Conservation (phyloP, 92 coral and sea anemone species). For the Heliopora coerulea region DNA sequence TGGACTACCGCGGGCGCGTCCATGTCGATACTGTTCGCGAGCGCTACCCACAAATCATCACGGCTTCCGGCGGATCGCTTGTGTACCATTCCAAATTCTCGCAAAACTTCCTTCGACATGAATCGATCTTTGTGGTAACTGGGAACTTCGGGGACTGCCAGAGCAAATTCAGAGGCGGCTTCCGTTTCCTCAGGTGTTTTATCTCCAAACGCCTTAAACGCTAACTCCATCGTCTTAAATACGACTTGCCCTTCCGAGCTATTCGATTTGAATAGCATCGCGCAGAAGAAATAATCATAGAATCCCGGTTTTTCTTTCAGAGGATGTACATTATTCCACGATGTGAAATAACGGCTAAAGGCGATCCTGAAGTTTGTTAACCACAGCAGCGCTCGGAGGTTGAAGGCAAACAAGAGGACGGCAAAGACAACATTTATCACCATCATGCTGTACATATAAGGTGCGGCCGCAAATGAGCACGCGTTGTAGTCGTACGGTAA, state of each 20-base stretch:
- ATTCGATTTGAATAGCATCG: constrained; percentile 6
- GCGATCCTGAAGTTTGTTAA: constrained; percentile 8
- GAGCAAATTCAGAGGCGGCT: neutral
- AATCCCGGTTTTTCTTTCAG: constrained; percentile 34
- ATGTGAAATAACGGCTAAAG: neutral
- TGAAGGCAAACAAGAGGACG: constrained; percentile 4
- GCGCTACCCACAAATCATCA: constrained; percentile 28
- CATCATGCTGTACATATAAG: constrained; percentile 41
- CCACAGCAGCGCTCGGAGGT: constrained; percentile 26
- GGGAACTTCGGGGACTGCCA: constrained; percentile 16
- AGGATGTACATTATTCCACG: neutral
- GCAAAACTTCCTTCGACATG: constrained; percentile 13
- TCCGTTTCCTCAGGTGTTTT: constrained; percentile 2
- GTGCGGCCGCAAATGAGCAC: constrained; percentile 37
- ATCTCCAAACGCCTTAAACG: constrained; percentile 16
- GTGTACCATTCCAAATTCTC: constrained; percentile 14
- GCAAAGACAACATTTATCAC: constrained; percentile 22
- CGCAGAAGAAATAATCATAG: constrained; percentile 30
- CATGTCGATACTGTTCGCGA: constrained; percentile 15
- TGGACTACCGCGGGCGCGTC: neutral
- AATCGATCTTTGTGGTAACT: constrained; percentile 23
- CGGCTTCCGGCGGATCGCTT: constrained; percentile 3
- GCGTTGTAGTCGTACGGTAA: constrained; percentile 21
- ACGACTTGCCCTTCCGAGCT: constrained; percentile 9
- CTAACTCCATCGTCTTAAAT: constrained; percentile 20